Evolutionary conservation across 1,140 invertebrate genomes (phyloP).

Genomic region (Calliphora vicina): DNA sequence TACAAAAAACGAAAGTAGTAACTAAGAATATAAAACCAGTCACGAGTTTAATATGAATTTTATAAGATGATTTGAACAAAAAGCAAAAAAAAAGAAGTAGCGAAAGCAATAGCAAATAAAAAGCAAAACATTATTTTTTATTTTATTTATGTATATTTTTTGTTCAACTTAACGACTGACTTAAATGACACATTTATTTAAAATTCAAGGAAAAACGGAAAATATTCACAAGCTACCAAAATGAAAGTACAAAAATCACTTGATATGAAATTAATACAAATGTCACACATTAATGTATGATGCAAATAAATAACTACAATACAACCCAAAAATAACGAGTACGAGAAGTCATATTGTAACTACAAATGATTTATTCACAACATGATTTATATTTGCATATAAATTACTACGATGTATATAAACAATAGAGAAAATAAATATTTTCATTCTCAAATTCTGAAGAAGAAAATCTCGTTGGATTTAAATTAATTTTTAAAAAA

Average conservation of each 20-base stretch:
- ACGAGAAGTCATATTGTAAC: background rate
- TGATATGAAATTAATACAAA: background rate
- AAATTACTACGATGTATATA: background rate
- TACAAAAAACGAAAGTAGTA: no score
- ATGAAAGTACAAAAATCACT: background rate
- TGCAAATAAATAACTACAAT: background rate
- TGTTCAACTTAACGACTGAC: background rate
- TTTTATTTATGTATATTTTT: background rate
- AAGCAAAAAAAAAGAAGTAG: background rate
- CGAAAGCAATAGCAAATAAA: no score
- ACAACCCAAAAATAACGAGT: background rate
- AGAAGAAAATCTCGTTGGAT: no score
- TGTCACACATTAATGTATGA: background rate
- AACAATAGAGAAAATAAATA: no score
- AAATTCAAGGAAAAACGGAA: background rate
- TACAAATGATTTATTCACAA: background rate
- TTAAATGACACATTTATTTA: background rate
- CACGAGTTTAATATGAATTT: background rate
- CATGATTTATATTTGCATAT: background rate
- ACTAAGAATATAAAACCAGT: background rate
- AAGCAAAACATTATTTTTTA: no score
- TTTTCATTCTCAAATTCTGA: no score
- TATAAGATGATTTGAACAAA: background rate
- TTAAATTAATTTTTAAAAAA: no score
- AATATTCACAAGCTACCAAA: background rate